Percentiles rank a stretch among this genome's conserved stretches.
Conservation (phyloP, 2,113 vertebrate species). For the Sinocyclocheilus anophthalmus region DNA sequence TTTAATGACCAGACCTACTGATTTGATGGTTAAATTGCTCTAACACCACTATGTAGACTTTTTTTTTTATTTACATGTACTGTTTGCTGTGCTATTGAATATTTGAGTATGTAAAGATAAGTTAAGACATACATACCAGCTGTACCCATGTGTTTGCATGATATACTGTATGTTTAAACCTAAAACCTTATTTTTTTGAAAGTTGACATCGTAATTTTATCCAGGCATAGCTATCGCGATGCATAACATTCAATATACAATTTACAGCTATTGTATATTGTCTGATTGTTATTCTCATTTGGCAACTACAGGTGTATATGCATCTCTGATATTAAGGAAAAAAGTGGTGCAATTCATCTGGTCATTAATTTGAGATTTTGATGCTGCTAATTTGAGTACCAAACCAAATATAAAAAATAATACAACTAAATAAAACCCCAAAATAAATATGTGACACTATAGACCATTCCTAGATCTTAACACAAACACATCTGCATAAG, state of each 20-base stretch:
- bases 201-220: not conserved
- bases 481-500: constrained; percentile 66
- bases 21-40: constrained; percentile 61
- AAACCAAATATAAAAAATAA: constrained; percentile 48
- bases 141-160: constrained; percentile 48
- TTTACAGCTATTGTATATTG: constrained; percentile 26
- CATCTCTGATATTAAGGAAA: constrained; percentile 28
- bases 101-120: constrained; percentile 63
- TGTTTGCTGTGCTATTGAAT: constrained; percentile 61
- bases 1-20: constrained; percentile 65
- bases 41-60: constrained; percentile 45
- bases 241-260: not conserved
- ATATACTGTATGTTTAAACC: constrained; percentile 15
- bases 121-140: constrained; percentile 63
- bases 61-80: not conserved
- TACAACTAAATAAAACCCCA: not conserved
- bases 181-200: constrained; percentile 27
- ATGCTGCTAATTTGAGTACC: constrained; percentile 60
- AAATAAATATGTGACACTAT: constrained; percentile 59
- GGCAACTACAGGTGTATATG: constrained; percentile 65
- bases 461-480: constrained; percentile 50
- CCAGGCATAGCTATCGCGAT: constrained; percentile 5
- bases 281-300: constrained; percentile 61
- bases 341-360: constrained; percentile 61
- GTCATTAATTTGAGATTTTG: constrained; percentile 76